Evolutionary conservation across 2,113 vertebrate species (phyloP), one percentile per base, ranked within the genome.

Genomic region (Arenaria interpres): DNA sequence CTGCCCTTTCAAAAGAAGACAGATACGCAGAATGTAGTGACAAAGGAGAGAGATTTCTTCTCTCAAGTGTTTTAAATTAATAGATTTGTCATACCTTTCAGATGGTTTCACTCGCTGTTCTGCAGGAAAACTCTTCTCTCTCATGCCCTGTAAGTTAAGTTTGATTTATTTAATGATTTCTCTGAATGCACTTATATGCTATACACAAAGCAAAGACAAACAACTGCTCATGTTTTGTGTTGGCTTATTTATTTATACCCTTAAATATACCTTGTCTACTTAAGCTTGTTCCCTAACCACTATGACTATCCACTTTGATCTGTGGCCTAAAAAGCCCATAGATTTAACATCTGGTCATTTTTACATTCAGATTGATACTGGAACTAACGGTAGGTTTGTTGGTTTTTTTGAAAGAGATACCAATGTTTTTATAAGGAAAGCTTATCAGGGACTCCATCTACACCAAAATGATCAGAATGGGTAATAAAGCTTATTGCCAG

Each of bases 21-120:
- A 89, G 21, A 5, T 3, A 6, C 19, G 54, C 19, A 78, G 43
- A 64, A 20, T 48, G 19, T 2, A 78, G 9, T 20, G 24, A 78
- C 28, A 75, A 72, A 90, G 37, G 4, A 71, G 9, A 22, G 7
- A 2, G 9, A 21, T 53, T 82, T 87, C 37, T 82, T 68, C 62
- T 88, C 76, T 62, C 45, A 91, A 16, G 14, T 33, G n/a, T 73
- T 85, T 51, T 85, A 86, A 83, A 79, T 78, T 16, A 84, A 78
- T 4, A 86, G 12, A 72, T 16, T 12, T 95, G 28, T 88, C 88
- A 79, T 98, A 99, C 99, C 99, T 99, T 98, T 98, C 97, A 96
- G 97, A 91, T 43, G 97, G 79, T 91, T 98, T 98, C 85, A 97
- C 96, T 94, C 27, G 89, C 62, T 96, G 94, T 91, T 98, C 98